phyloP scores from a whole-genome alignment of 2,888 invertebrate genomes.

The Drosophila helvetica region DNA sequence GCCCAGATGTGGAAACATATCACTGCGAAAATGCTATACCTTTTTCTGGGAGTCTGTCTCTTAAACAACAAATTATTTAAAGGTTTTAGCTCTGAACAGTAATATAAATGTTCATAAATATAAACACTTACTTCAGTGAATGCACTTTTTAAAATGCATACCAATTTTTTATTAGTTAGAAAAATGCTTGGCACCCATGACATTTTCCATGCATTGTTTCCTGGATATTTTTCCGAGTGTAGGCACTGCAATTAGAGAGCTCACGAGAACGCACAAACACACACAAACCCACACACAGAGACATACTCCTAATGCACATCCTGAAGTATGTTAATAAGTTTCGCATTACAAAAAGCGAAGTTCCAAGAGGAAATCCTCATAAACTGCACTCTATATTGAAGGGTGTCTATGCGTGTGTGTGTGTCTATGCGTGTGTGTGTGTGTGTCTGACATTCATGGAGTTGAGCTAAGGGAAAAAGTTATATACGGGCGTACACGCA shows the following conservation, averaged over 20 bases:
- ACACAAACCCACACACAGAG: slow-evolving; percentile 10
- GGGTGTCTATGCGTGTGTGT: slow-evolving; percentile 7
- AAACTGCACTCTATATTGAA: slow-evolving; percentile 65
- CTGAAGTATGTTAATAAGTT: slow-evolving; percentile 78
- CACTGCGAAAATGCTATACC: too few relatives aligned
- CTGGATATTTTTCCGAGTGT: not conserved
- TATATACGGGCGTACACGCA: slow-evolving; percentile 3
- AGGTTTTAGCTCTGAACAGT: too few relatives aligned
- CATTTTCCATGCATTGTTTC: too few relatives aligned
- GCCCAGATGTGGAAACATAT: too few relatives aligned
- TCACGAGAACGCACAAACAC: slow-evolving; percentile 7
- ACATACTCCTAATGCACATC: slow-evolving; percentile 61
- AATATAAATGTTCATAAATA: too few relatives aligned
- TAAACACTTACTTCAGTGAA: too few relatives aligned
- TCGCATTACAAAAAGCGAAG: slow-evolving; percentile 59
- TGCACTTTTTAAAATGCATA: too few relatives aligned
- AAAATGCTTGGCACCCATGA: too few relatives aligned
- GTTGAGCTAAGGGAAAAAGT: slow-evolving; percentile 17
- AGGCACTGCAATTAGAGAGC: slow-evolving; percentile 61
- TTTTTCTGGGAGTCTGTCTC: too few relatives aligned
- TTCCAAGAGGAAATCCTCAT: slow-evolving; percentile 47
- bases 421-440: slow-evolving; percentile 20
- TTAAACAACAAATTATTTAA: too few relatives aligned
- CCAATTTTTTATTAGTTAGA: too few relatives aligned
- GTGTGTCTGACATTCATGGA: slow-evolving; percentile 58